Evolutionary conservation across 2,797 vertebrate species (phyloP), one percentile per base, ranked within the genome.

Genomic region (Dipus sagitta): DNA sequence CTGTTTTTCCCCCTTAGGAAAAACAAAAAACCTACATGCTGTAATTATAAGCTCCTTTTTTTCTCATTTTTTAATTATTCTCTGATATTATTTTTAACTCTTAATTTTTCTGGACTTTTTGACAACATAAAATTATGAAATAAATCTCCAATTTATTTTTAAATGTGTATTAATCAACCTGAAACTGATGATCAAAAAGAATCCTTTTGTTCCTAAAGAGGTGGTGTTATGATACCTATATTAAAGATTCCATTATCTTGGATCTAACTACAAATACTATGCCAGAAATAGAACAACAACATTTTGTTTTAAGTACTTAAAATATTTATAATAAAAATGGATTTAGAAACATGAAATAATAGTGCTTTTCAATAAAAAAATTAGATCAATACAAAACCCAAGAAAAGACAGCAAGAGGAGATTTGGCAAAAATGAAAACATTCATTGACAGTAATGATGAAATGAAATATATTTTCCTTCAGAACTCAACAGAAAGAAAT

Each of bases 331-430:
- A 71, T 0, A 88, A 17, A 34, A 72, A 75, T 11, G 1, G 67
- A 10, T 3, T 89, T 79, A 90, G 52, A 60, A 82, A 24, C 86
- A 1, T 12, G 74, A 93, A 68, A 77, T 65, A n/a, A 92, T 91
- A 28, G 5, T 81, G 11, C 4, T 70, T 1, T 47, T n/a, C 13
- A 58, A 58, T 52, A 78, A 85, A 64, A 83, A 52, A 82, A 23
- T 52, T 10, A 77, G 2, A 18, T 13, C 17, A 58, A 12, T 78
- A 28, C 0, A 87, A 92, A 90, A 47, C 3, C 52, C 62, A 10
- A 20, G 20, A 75, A 85, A 78, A 21, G 42, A 7, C 34, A 32
- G 26, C 92, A 68, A 6, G 76, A 6, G 20, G 17, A 4, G 23
- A 80, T 86, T 96, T 94, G 82, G 34, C 1, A 76, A 86, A 52